These are phyloP conservation scores for Mermis nigrescens DNA, from an alignment of 2,888 invertebrate species.

Conservation along the genomic window DNA sequence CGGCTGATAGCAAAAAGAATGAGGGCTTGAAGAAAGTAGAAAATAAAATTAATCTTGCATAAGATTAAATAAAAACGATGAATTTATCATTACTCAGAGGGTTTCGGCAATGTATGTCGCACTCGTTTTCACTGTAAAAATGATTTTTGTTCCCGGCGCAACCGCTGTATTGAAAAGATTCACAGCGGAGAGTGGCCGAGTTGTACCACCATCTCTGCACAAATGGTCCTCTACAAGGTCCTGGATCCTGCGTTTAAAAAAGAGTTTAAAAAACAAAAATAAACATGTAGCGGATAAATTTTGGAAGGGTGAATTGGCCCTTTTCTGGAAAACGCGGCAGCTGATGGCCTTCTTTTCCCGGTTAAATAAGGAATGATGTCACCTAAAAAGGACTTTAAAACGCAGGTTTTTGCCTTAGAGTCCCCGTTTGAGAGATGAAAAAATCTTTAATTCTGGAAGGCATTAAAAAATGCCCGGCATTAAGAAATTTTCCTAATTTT, in stretches of 20 bases:
- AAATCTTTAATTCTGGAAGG: no score
- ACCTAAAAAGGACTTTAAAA: no score
- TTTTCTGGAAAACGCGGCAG: background rate
- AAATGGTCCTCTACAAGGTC: conserved; percentile 26
- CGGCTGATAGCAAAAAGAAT: no score
- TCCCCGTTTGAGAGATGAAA: no score
- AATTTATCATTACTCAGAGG: background rate
- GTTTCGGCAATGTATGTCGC: conserved; percentile 26
- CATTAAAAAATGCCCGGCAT: no score
- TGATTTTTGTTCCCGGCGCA: conserved; percentile 30
- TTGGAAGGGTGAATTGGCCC: background rate
- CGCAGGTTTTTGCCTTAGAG: background rate
- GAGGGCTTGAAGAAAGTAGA: background rate
- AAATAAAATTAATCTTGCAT: background rate
- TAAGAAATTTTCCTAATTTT: no score
- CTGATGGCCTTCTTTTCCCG: no score
- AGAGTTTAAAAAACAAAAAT: background rate
- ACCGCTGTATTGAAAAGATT: conserved; percentile 28
- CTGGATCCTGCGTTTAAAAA: conserved; percentile 21
- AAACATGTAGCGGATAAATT: background rate
- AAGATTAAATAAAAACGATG: background rate
- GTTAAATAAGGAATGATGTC: no score
- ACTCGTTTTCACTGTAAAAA: conserved; percentile 29
- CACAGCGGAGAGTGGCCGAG: conserved; percentile 23
- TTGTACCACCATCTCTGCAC: conserved; percentile 28